These are phyloP conservation scores for Callipepla californica DNA, from an alignment of 2,113 vertebrate species.

Conservation along the genomic window DNA sequence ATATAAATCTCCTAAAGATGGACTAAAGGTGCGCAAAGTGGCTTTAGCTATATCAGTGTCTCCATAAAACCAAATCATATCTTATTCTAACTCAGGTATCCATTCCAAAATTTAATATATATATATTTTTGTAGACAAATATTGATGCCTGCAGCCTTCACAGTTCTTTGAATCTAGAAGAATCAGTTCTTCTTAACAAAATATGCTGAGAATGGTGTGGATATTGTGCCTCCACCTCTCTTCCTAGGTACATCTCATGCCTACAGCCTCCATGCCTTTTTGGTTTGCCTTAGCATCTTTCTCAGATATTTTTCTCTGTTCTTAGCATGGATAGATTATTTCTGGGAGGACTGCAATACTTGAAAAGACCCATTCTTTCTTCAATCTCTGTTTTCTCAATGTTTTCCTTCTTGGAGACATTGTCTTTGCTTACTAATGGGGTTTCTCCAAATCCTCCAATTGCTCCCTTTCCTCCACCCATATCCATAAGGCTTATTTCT, in stretches of 20 bases:
- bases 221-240: not conserved
- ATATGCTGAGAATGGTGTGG: not conserved
- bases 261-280: not conserved
- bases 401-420: not conserved
- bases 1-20: not conserved
- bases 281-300: not conserved
- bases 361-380: not conserved
- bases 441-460: not conserved
- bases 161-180: not conserved
- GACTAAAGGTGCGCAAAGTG: not conserved
- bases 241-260: not conserved
- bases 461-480: not conserved
- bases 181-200: not conserved
- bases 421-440: not conserved
- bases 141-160: not conserved
- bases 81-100: not conserved
- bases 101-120: not conserved
- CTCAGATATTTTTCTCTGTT: not conserved
- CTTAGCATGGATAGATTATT: not conserved
- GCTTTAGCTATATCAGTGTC: not conserved
- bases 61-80: not conserved
- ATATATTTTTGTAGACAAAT: not conserved
- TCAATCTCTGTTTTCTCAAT: not conserved
- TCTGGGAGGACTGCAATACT: not conserved
- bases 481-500: not conserved